These are phyloP conservation scores for Falcaria lacertinaria DNA, from an alignment of 2,888 invertebrate species.

Conservation along the genomic window DNA sequence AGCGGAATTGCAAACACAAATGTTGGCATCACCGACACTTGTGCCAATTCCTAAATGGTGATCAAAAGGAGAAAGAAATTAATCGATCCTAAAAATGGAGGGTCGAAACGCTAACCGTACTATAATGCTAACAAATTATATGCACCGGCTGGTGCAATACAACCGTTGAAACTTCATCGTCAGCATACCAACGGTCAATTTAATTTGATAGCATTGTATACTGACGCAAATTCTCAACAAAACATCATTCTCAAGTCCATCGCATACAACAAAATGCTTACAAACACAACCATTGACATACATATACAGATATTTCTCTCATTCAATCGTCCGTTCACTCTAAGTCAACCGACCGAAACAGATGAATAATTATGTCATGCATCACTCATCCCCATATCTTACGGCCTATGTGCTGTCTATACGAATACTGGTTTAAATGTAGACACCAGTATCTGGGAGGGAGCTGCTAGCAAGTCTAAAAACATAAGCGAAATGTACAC, in stretches of 20 bases:
- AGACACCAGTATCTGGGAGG: slow-evolving; percentile 16
- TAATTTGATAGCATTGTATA: slow-evolving; percentile 15
- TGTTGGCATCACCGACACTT: slow-evolving; percentile 29
- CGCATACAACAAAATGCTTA: slow-evolving; percentile 58
- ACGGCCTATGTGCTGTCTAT: neutral
- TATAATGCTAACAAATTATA: neutral
- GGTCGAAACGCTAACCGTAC: no score
- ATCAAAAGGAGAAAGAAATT: slow-evolving; percentile 28
- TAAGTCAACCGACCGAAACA: slow-evolving; percentile 22
- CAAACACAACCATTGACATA: slow-evolving; percentile 61
- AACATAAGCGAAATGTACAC: slow-evolving; percentile 10
- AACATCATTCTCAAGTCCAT: slow-evolving; percentile 51
- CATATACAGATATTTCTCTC: slow-evolving; percentile 20
- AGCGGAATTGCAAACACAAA: slow-evolving; percentile 42
- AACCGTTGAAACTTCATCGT: neutral
- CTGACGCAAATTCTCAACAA: slow-evolving; percentile 48
- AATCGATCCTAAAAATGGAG: neutral
- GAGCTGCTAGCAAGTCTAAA: slow-evolving; percentile 43
- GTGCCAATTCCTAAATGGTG: slow-evolving; percentile 42
- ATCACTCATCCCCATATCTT: slow-evolving; percentile 9
- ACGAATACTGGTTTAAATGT: slow-evolving; percentile 8
- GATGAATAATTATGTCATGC: slow-evolving; percentile 14
- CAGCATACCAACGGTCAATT: no score
- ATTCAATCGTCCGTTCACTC: slow-evolving; percentile 15
- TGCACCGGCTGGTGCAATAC: neutral